Conservation (phyloP, 2,113 vertebrate genomes). For the Anarhynchus alexandrinus region DNA sequence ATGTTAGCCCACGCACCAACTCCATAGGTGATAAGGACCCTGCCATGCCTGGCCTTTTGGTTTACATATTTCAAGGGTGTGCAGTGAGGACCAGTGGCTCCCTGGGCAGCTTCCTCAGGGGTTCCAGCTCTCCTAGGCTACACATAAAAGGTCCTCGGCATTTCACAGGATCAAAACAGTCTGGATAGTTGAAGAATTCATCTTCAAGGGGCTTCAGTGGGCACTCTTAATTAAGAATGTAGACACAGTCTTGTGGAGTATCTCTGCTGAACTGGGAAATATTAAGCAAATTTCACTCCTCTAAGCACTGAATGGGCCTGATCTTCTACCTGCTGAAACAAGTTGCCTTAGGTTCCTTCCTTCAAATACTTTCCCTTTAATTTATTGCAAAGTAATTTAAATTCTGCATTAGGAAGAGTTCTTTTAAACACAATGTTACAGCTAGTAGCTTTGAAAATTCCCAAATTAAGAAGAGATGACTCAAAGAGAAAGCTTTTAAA, state of each 20-base stretch:
- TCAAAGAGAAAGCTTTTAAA: not conserved
- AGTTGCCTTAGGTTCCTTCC: not conserved
- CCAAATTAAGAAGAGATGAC: not conserved
- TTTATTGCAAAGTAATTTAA: not conserved
- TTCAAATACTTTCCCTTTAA: not conserved
- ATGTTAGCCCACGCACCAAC: not conserved
- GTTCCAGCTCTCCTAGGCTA: not conserved
- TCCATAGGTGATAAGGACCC: not conserved
- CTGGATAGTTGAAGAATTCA: not conserved
- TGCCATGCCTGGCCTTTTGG: not conserved
- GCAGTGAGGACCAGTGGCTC: not conserved
- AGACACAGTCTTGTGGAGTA: not conserved
- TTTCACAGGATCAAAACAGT: not conserved
- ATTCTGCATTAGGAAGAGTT: not conserved
- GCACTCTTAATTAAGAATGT: not conserved
- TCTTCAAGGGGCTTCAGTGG: not conserved
- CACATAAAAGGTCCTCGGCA: accelerated
- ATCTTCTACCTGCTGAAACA: not conserved
- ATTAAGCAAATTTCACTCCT: not conserved
- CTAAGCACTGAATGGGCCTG: not conserved
- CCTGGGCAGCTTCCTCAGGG: not conserved
- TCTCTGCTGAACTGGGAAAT: not conserved
- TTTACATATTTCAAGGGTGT: not conserved
- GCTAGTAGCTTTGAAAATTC: not conserved
- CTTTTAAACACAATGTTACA: not conserved